phyloP scores from a whole-genome alignment of 2,797 vertebrate genomes.

The Pterois miles region DNA sequence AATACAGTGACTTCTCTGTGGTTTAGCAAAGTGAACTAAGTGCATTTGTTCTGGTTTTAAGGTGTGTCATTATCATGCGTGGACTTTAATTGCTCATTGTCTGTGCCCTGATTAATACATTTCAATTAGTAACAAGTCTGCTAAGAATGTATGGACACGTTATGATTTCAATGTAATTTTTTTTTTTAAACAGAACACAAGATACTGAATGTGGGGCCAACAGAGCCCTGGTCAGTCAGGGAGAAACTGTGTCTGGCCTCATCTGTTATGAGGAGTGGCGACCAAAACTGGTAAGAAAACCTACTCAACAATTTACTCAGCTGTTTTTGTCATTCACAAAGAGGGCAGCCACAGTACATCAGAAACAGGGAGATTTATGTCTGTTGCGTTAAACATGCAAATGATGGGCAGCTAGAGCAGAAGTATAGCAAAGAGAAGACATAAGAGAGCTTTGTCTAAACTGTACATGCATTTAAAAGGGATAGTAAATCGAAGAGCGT shows the following conservation, averaged over 20 bases:
- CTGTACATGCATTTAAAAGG: no score
- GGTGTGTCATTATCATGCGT: neutral
- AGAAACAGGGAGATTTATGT: neutral
- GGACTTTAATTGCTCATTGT: neutral
- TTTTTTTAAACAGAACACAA: slow-evolving; percentile 93
- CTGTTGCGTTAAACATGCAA: neutral
- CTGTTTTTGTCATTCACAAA: neutral
- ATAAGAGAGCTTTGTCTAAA: neutral
- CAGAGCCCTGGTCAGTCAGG: slow-evolving; percentile 96
- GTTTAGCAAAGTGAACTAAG: neutral
- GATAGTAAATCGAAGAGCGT: neutral
- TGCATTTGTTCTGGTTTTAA: neutral
- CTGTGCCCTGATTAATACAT: neutral
- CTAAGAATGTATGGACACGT: neutral
- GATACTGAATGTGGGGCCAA: slow-evolving; percentile 91
- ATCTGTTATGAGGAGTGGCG: slow-evolving; percentile 97
- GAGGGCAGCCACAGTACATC: fast-evolving
- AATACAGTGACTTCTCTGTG: neutral
- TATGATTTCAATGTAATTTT: neutral
- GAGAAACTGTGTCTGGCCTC: slow-evolving; percentile 98
- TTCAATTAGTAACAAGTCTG: no score
- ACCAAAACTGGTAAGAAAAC: slow-evolving; percentile 94
- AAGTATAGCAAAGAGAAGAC: neutral
- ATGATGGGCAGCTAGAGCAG: neutral
- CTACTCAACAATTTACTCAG: neutral